Evolutionary conservation across 2,797 vertebrate genomes (phyloP).

Genomic region (Amblyraja radiata): DNA sequence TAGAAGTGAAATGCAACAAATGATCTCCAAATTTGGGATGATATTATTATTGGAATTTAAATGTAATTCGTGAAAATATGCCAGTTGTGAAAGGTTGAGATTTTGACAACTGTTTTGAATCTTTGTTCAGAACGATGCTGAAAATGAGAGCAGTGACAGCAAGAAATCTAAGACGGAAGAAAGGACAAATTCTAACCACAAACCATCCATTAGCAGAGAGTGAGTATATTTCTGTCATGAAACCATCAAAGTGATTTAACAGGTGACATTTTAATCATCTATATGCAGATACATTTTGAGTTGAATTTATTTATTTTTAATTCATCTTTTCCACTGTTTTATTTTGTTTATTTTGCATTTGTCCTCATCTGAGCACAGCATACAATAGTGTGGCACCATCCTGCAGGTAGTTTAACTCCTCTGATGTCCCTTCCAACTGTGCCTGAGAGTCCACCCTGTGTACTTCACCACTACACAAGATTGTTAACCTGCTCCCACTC

Average conservation of each 20-base stretch:
- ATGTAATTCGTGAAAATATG: not conserved
- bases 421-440: not conserved
- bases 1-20: not conserved
- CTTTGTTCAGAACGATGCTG: slow-evolving; percentile 76
- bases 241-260: not conserved
- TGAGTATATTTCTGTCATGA: slow-evolving; percentile 55
- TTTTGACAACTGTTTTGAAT: not conserved
- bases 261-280: not conserved
- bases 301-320: not conserved
- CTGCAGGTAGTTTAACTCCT: not conserved
- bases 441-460: not conserved
- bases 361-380: not conserved
- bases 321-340: not conserved
- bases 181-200: slow-evolving; percentile 77
- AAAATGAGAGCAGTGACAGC: slow-evolving; percentile 72
- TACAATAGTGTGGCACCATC: not conserved
- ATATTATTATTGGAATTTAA: not conserved
- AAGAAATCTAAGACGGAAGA: slow-evolving; percentile 88
- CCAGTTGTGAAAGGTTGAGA: not conserved
- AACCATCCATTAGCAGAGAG: slow-evolving; percentile 82
- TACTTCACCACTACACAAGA: not conserved
- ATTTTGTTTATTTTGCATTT: not conserved
- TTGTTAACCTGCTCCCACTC: not conserved
- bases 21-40: not conserved
- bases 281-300: not conserved